Conservation (phyloP, 2,888 invertebrate genomes). For the Lobophora halterata region DNA sequence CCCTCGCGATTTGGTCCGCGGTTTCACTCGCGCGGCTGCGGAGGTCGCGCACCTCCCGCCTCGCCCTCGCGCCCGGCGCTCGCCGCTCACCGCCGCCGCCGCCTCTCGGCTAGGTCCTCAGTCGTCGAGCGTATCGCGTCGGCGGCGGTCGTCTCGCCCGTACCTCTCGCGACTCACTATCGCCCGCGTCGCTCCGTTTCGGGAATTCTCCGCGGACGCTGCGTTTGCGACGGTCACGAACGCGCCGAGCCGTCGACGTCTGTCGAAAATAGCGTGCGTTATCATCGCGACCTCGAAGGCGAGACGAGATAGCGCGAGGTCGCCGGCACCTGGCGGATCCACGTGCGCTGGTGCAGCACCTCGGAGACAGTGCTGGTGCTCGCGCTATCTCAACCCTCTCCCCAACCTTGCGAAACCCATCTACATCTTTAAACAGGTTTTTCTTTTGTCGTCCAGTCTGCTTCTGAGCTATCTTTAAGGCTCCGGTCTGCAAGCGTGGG, state of each 20-base stretch:
- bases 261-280: slow-evolving; percentile 74
- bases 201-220: slow-evolving; percentile 59
- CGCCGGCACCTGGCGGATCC: slow-evolving; percentile 74
- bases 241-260: slow-evolving; percentile 54
- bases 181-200: slow-evolving; percentile 48
- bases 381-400: slow-evolving; percentile 20
- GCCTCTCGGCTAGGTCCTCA: slow-evolving; percentile 37
- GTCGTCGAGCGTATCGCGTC: slow-evolving; percentile 76
- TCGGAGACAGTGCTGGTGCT: slow-evolving; percentile 30
- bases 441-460: slow-evolving; percentile 2
- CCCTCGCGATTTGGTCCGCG: slow-evolving; percentile 61
- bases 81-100: slow-evolving; percentile 43
- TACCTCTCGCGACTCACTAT: slow-evolving; percentile 29
- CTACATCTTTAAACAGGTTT: slow-evolving; percentile 23
- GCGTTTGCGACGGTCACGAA: slow-evolving; percentile 69
- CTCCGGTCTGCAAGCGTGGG: too few relatives aligned
- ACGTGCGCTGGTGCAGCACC: slow-evolving; percentile 58
- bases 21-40: slow-evolving; percentile 66
- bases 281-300: slow-evolving; percentile 75
- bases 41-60: slow-evolving; percentile 72
- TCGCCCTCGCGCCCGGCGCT: slow-evolving; percentile 52
- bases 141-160: slow-evolving; percentile 55
- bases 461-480: not conserved
- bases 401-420: slow-evolving; percentile 10
- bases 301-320: slow-evolving; percentile 77